Base-by-base conservation (phyloP, 2,113 vertebrate species). In the Monopterus albus region DNA sequence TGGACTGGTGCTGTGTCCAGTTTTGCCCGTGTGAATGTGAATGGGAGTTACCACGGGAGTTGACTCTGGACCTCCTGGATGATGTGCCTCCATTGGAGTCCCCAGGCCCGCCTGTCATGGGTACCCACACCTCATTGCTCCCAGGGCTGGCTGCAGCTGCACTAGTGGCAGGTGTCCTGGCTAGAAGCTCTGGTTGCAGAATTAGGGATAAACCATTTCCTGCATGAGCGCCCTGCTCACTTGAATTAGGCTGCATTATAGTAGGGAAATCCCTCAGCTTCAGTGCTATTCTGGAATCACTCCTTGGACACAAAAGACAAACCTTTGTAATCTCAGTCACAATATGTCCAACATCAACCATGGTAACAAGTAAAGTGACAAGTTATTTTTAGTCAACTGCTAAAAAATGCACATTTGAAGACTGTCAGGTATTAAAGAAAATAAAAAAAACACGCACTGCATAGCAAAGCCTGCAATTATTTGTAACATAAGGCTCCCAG, bases 231-330 rank as follows among this genome's bases (percentile, higher is more conserved):
- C 86, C 92, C 11, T 75, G 79, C n/a, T 94, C 93, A 65, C 72
- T 79, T 55, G 87, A 89, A 9, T 64, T 88, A 50, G 95, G 74
- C 88, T 96, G 97, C 96, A 98, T 97, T 11, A 85, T 89, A 88
- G 88, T 74, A 47, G 90, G 73, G 74, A 88, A 79, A 82, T 70
- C 83, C 79, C 76, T 88, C 77, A 70, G 72, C 79, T 90, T 92
- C 62, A 86, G 74, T 83, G 72, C 78, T 89, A 82, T 88, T 83
- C 92, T 93, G 84, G 83, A 76, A 82, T 92, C 89, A 85, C 52
- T 74, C 65, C 89, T 90, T 31, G 1, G 18, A 81, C 35, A 85
- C 2, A 50, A 45, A 50, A 78, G 2, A 43, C 4, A 65, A 52
- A 12, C 1, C 0, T 25, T 45, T 31, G 1, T 1, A 26, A 17